Conservation (phyloP, 2,113 vertebrate genomes). For the Entomyzon cyanotis region DNA sequence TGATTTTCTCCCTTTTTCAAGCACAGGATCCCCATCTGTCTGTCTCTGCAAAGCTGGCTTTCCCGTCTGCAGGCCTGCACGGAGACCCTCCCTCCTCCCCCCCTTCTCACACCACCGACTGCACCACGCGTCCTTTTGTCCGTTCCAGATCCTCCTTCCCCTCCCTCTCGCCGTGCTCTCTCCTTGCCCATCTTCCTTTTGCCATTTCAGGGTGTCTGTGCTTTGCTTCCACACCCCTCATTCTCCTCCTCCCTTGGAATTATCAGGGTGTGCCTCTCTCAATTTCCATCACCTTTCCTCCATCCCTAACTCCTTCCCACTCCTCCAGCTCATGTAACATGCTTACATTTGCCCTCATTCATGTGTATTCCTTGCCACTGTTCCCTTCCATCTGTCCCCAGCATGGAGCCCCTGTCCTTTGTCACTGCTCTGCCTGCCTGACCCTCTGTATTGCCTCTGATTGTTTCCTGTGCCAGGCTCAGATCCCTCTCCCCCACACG, state of each 20-base stretch:
- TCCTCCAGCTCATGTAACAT: not conserved
- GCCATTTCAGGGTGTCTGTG: not conserved
- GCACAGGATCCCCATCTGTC: conserved; percentile 47
- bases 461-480: not conserved
- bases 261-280: not conserved
- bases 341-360: conserved; percentile 9
- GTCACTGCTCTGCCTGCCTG: conserved; percentile 18
- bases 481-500: not conserved
- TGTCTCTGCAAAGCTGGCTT: conserved; percentile 33
- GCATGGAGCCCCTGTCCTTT: conserved; percentile 3
- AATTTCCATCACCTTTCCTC: not conserved
- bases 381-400: conserved; percentile 49
- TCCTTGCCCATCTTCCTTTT: not conserved
- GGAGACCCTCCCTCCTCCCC: conserved; percentile 37
- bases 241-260: not conserved
- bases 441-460: conserved; percentile 14
- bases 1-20: not conserved
- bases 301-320: not conserved
- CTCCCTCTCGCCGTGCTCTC: not conserved
- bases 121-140: conserved; percentile 64
- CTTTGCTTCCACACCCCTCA: not conserved
- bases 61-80: conserved; percentile 44
- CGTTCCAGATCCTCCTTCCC: conserved; percentile 18
- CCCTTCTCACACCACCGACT: conserved; percentile 29
- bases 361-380: not conserved